These are phyloP conservation scores for Matsumyia berberina DNA, from an alignment of 2,888 invertebrate genomes.

Conservation along the genomic window DNA sequence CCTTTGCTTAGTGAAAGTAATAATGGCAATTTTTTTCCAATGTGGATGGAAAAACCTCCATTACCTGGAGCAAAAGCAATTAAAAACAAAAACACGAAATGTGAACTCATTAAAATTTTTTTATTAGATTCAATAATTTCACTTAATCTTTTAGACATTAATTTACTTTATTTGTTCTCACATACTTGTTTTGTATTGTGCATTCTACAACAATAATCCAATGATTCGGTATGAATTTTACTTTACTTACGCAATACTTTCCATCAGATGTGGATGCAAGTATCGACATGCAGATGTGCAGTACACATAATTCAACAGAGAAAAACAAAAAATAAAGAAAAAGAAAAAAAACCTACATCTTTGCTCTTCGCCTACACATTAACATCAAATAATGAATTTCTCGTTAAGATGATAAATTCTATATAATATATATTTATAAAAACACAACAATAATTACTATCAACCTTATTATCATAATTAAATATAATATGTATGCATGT, in stretches of 20 bases:
- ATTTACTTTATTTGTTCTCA: conserved; percentile 37
- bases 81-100: conserved; percentile 20
- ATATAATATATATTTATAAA: conserved; percentile 68
- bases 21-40: too few species aligned
- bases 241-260: conserved; percentile 19
- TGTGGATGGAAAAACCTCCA: too few species aligned
- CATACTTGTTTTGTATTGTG: conserved; percentile 32
- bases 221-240: conserved; percentile 20
- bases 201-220: conserved; percentile 32
- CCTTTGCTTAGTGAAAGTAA: too few species aligned
- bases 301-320: conserved; percentile 35
- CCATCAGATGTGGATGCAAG: conserved; percentile 24
- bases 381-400: conserved; percentile 44
- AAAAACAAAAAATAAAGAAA: neutral
- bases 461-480: conserved; percentile 66
- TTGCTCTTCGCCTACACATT: conserved; percentile 33
- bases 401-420: conserved; percentile 55
- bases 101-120: conserved; percentile 65
- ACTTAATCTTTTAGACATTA: conserved; percentile 64
- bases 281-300: conserved; percentile 13
- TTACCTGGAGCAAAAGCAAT: too few species aligned
- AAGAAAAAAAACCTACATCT: conserved; percentile 26
- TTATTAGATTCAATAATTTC: conserved; percentile 72
- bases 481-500: conserved; percentile 29
- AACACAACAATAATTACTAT: conserved; percentile 75